Conservation (phyloP, 35 echinoderm and acorn worm species). For the Ophiothrix spiculata region DNA sequence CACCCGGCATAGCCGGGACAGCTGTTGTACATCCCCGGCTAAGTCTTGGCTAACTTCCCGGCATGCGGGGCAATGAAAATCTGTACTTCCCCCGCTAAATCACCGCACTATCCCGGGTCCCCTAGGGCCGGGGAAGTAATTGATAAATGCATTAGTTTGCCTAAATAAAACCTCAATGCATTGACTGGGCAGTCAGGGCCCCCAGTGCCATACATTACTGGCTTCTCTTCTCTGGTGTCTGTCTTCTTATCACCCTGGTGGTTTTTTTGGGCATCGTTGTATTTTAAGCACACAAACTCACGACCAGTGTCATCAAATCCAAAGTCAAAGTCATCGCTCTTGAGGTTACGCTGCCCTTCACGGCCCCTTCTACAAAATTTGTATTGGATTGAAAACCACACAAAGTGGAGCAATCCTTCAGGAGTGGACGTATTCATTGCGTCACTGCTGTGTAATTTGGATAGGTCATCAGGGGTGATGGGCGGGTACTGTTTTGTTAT, state of each 20-base stretch:
- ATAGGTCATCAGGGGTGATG: neutral
- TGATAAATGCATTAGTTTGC: no score
- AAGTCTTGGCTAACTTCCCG: no score
- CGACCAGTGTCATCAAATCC: neutral
- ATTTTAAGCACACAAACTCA: neutral
- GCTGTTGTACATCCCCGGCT: no score
- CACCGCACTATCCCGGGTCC: no score
- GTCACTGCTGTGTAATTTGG: neutral
- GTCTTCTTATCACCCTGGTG: neutral
- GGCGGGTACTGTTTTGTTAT: neutral
- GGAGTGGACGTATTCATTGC: neutral
- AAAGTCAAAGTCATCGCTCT: neutral
- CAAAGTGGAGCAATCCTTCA: neutral
- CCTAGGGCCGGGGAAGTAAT: no score
- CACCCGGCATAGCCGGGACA: no score
- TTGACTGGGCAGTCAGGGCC: neutral
- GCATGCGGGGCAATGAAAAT: no score
- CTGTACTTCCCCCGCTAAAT: no score
- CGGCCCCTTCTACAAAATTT: neutral
- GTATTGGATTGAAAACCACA: neutral
- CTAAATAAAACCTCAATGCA: neutral
- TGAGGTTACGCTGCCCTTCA: neutral
- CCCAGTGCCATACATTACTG: constrained; percentile 1
- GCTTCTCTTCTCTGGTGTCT: neutral
- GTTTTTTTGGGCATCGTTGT: neutral